phyloP scores from a whole-genome alignment of 1,140 invertebrate genomes.

The Saccostrea cuccullata region DNA sequence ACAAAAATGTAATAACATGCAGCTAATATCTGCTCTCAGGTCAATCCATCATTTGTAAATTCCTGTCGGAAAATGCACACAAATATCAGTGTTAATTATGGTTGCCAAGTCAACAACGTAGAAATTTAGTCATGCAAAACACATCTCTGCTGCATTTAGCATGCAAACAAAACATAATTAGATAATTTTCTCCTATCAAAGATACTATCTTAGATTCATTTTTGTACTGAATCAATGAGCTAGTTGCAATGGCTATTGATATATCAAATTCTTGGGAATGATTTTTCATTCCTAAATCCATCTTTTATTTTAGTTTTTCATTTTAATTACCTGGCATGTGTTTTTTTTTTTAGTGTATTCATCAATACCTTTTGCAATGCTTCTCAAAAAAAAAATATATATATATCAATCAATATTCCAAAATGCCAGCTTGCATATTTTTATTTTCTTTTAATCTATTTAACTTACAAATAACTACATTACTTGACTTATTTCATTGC shows the following conservation, averaged over 20 bases:
- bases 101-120: not conserved
- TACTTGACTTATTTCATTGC: not conserved
- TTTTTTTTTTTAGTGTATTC: too few species aligned
- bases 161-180: not conserved
- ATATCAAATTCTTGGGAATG: too few species aligned
- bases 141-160: not conserved
- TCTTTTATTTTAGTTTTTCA: too few species aligned
- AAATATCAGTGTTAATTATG: not conserved
- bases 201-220: not conserved
- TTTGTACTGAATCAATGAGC: not conserved
- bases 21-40: not conserved
- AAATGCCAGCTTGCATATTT: not conserved
- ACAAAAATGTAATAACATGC: not conserved
- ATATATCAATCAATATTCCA: not conserved
- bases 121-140: not conserved
- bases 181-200: not conserved
- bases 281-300: too few species aligned
- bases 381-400: not conserved
- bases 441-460: not conserved
- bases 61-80: not conserved
- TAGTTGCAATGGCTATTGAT: too few species aligned
- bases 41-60: not conserved
- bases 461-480: not conserved
- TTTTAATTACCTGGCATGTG: too few species aligned
- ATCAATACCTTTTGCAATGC: too few species aligned